Evolutionary conservation across 1,140 invertebrate genomes (phyloP).

Genomic region (Acyrthosiphon pisum): DNA sequence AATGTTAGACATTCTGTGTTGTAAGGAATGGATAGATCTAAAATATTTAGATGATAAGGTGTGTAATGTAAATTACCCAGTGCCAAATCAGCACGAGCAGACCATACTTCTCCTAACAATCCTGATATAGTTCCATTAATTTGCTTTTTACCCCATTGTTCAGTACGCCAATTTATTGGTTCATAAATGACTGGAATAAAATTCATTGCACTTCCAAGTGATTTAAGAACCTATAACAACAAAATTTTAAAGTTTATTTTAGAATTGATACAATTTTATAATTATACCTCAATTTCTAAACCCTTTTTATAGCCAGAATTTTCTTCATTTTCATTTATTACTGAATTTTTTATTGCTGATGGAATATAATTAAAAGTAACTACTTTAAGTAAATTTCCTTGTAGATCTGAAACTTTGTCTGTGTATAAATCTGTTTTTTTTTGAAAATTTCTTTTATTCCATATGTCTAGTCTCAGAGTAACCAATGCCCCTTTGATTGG

Average conservation of each 20-base stretch:
- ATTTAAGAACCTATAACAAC: constrained; percentile 69
- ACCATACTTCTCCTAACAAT: constrained; percentile 74
- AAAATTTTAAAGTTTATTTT: background rate
- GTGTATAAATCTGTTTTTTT: constrained; percentile 59
- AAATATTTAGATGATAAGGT: constrained; percentile 70
- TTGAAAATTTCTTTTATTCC: constrained; percentile 67
- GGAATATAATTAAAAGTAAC: constrained; percentile 76
- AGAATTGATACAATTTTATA: background rate
- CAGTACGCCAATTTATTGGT: constrained; percentile 66
- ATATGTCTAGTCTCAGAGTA: constrained; percentile 70
- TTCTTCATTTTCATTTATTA: constrained; percentile 11
- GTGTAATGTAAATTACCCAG: constrained; percentile 80
- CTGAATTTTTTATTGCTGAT: constrained; percentile 64
- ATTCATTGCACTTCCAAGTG: constrained; percentile 73
- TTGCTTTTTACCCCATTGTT: constrained; percentile 72
- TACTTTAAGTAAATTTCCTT: constrained; percentile 68
- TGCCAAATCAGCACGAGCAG: constrained; percentile 74
- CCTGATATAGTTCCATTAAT: constrained; percentile 72
- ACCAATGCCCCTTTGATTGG: constrained; percentile 66
- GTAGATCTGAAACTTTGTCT: constrained; percentile 70
- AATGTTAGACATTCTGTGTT: constrained; percentile 83
- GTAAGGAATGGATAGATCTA: constrained; percentile 81
- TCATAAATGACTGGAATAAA: constrained; percentile 74
- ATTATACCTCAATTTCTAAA: constrained; percentile 70
- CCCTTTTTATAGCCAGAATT: constrained; percentile 62